These are phyloP conservation scores for Eilema sororculum DNA, from an alignment of 2,888 invertebrate genomes.

Conservation along the genomic window DNA sequence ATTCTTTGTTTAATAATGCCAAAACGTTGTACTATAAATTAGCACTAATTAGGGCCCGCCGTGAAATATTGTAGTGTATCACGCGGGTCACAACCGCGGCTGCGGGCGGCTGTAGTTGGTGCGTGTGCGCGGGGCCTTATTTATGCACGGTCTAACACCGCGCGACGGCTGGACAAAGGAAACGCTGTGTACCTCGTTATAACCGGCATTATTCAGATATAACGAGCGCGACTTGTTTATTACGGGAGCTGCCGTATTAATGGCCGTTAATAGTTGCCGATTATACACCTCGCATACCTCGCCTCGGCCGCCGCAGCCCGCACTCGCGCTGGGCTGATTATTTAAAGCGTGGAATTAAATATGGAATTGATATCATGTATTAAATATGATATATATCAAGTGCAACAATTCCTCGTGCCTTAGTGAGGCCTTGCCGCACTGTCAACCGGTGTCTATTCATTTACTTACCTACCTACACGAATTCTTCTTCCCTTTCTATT, in stretches of 20 bases:
- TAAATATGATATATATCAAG: conserved; percentile 8
- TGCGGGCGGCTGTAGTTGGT: background rate
- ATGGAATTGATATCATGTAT: conserved; percentile 12
- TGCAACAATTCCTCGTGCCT: background rate
- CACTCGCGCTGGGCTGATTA: background rate
- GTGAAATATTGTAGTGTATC: conserved; percentile 32
- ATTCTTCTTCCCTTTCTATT: background rate
- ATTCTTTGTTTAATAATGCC: conserved; percentile 45
- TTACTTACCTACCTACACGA: background rate
- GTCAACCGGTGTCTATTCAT: background rate
- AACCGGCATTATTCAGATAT: conserved; percentile 21
- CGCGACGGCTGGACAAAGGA: conserved; percentile 27
- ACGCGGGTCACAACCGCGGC: conserved; percentile 14
- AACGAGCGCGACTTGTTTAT: conserved; percentile 21
- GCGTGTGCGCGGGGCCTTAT: conserved; percentile 14
- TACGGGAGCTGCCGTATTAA: conserved; percentile 20
- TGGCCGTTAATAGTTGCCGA: conserved; percentile 39
- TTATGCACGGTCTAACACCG: conserved; percentile 21
- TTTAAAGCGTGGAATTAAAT: conserved; percentile 7
- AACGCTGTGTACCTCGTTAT: conserved; percentile 21
- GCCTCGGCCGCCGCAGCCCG: background rate
- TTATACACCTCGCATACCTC: conserved; percentile 26
- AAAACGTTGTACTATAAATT: conserved; percentile 50
- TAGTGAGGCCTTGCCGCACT: too few species aligned
- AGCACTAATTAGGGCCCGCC: conserved; percentile 54